These are phyloP conservation scores for Perca flavescens DNA, from an alignment of 2,113 vertebrate genomes.

Conservation along the genomic window DNA sequence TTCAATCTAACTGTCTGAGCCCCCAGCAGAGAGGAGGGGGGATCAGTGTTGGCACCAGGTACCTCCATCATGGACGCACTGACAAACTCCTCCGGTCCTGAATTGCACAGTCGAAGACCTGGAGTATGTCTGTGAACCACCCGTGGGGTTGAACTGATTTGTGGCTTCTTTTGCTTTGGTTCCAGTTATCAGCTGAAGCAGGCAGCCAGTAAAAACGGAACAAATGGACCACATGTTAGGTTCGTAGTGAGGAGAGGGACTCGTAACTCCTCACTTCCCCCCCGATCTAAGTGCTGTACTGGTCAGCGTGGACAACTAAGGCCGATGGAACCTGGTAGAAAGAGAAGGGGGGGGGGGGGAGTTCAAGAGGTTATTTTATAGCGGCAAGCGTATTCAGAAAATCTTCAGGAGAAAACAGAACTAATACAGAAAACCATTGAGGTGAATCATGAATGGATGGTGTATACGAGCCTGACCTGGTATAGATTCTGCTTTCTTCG, in stretches of 20 bases:
- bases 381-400: neutral
- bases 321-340: constrained; percentile 91
- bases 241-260: neutral
- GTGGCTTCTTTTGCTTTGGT: constrained; percentile 29
- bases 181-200: constrained; percentile 34
- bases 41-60: constrained; percentile 60
- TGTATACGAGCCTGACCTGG: constrained; percentile 83
- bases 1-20: constrained; percentile 1
- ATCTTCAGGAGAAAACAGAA: neutral
- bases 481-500: constrained; percentile 95
- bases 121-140: neutral
- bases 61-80: constrained; percentile 20
- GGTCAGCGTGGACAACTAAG: constrained; percentile 76
- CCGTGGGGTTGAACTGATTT: neutral
- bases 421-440: neutral
- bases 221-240: constrained; percentile 15
- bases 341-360: neutral
- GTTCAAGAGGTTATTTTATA: neutral
- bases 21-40: neutral
- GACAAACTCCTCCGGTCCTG: constrained; percentile 23
- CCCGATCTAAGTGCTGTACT: constrained; percentile 20
- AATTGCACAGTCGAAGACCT: neutral
- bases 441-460: constrained; percentile 15
- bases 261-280: neutral
- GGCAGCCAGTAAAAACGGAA: constrained; percentile 15